phyloP scores from a whole-genome alignment of 2,888 invertebrate species.

The Liodrosophila aerea region DNA sequence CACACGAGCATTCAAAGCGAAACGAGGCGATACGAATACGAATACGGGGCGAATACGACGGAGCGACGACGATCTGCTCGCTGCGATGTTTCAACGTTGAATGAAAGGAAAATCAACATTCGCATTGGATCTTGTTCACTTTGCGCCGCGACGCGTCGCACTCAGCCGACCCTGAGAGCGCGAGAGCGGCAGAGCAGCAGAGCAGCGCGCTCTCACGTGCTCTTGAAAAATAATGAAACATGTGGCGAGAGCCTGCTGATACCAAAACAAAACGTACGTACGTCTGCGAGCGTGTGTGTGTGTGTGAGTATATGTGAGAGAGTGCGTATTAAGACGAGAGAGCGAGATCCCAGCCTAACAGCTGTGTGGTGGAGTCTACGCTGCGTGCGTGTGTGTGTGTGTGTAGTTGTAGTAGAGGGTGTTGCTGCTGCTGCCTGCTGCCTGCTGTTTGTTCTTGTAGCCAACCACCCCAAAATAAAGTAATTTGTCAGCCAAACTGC shows the following conservation, averaged over 20 bases:
- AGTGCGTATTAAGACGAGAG: conserved; percentile 11
- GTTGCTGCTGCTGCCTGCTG: background rate
- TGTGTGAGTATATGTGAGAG: conserved; percentile 7
- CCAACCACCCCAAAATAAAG: conserved; percentile 4
- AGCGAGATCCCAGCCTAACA: conserved; percentile 1
- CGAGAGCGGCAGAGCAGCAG: conserved; percentile 7
- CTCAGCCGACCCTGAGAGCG: conserved; percentile 54
- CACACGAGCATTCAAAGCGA: conserved; percentile 3
- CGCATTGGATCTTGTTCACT: conserved; percentile 81
- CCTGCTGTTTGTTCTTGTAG: background rate
- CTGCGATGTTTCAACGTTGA: conserved; percentile 77
- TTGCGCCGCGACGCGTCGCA: conserved; percentile 57
- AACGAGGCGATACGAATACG: conserved; percentile 23
- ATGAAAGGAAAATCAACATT: conserved; percentile 82
- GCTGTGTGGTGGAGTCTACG: background rate
- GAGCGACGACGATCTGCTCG: conserved; percentile 78
- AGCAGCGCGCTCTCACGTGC: conserved; percentile 45
- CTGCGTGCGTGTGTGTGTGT: conserved; percentile 1
- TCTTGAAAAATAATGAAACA: conserved; percentile 56
- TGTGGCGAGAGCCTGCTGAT: no score
- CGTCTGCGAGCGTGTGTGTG: background rate
- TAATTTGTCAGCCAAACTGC: conserved; percentile 2
- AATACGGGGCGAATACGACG: conserved; percentile 26
- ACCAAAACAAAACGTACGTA: conserved; percentile 50
- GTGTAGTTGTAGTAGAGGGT: conserved; percentile 5